Conservation (phyloP, 2,888 invertebrate species). For the Melinaea marsaeus region DNA sequence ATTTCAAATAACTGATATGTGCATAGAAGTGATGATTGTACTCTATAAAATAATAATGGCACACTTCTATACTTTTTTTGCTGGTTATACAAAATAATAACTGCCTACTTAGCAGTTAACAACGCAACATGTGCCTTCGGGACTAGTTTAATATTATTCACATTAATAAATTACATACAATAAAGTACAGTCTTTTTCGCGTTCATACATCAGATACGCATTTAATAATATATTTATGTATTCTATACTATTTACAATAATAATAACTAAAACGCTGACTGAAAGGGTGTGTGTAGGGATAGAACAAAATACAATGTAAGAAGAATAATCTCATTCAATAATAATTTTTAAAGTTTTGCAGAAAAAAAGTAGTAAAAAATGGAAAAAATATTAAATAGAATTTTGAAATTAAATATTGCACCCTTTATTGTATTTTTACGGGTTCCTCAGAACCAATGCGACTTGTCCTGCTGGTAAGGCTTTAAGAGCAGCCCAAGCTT, state of each 20-base stretch:
- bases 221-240: constrained; percentile 13
- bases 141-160: constrained; percentile 52
- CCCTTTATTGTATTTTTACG: constrained; percentile 26
- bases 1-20: background rate
- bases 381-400: too few species aligned
- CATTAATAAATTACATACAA: constrained; percentile 51
- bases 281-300: constrained; percentile 12
- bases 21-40: constrained; percentile 6
- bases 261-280: constrained; percentile 31
- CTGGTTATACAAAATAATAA: constrained; percentile 18
- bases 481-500: constrained; percentile 96
- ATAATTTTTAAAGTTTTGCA: background rate
- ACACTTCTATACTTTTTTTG: constrained; percentile 4
- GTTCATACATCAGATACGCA: constrained; percentile 12
- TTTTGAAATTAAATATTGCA: background rate
- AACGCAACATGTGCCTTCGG: constrained; percentile 40
- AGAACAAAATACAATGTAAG: background rate
- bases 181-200: constrained; percentile 50
- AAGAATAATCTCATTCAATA: background rate
- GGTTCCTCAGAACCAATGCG: constrained; percentile 74
- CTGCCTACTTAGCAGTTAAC: constrained; percentile 35
- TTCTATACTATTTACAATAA: constrained; percentile 27
- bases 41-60: constrained; percentile 2
- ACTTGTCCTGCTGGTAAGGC: constrained; percentile 91
- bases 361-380: constrained; percentile 27